phyloP scores from a whole-genome alignment of 2,888 invertebrate species.

The Trypoxylon attenuatum region DNA sequence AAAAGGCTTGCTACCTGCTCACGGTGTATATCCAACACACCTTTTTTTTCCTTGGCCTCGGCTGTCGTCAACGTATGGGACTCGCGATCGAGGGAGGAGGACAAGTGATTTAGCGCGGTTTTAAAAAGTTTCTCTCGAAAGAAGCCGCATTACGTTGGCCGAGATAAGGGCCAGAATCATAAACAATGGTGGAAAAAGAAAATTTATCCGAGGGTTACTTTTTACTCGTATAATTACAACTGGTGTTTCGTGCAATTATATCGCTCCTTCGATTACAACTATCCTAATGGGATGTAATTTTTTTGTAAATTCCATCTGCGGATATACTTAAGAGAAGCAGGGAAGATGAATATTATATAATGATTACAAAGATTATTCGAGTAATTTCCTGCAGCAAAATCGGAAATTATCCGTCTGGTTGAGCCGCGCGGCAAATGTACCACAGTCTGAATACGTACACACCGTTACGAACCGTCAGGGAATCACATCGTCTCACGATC shows the following conservation, averaged over 20 bases:
- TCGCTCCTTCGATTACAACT: too few relatives aligned
- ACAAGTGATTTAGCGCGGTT: not conserved
- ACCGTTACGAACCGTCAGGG: conserved; percentile 53
- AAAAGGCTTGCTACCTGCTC: conserved; percentile 26
- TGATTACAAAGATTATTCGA: too few relatives aligned
- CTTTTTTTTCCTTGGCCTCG: not conserved
- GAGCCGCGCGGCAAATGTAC: conserved; percentile 52
- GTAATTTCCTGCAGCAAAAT: too few relatives aligned
- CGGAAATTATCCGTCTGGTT: conserved; percentile 63
- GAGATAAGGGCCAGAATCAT: too few relatives aligned
- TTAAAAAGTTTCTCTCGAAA: not conserved
- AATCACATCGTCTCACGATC: conserved; percentile 36
- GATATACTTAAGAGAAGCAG: too few relatives aligned
- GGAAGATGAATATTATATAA: too few relatives aligned
- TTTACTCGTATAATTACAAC: too few relatives aligned
- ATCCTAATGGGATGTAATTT: too few relatives aligned
- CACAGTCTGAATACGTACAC: conserved; percentile 32
- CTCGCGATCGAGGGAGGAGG: too few relatives aligned
- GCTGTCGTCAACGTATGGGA: conserved; percentile 5
- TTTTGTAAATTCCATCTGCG: too few relatives aligned
- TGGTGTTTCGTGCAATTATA: too few relatives aligned
- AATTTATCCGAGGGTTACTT: conserved; percentile 14
- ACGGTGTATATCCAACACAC: not conserved
- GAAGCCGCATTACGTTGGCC: not conserved
- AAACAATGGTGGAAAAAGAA: too few relatives aligned